Evolutionary conservation across 2,888 invertebrate species (phyloP), one percentile per base, ranked within the genome.

Genomic region (Zele albiditarsus): DNA sequence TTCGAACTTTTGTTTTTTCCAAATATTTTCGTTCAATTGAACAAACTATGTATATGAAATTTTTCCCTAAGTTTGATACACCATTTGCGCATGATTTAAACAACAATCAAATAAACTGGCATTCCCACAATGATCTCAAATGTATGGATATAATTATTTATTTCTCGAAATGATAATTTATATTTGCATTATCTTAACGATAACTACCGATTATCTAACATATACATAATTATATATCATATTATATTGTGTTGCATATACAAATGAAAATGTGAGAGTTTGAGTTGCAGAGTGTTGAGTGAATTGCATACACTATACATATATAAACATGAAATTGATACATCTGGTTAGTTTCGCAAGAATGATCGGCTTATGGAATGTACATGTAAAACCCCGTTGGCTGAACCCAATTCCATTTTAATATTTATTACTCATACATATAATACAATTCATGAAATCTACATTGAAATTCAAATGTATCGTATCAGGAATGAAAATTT

Each of bases 281-380:
- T 70, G 46, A 42, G 3, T 16, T 60, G 27, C 25, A 42, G 27
- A n/a, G 5, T 69, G 69, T 31, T 31, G 12, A 42, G 46, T 20
- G 53, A 53, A 20, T 53, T 53, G 20, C 1, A 20, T 62, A 71
- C 67, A 73, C 63, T 46, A 6, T 46, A 10, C 20, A n/a, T 53
- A 53, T 53, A 53, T 23, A 53, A 53, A 74, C 74, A 74, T 71
- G 71, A 80, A 79, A 73, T 75, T 69, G 69, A 79, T 76, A 71
- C 77, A 79, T 80, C 79, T 77, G 76, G 80, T 77, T 78, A 78
- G 77, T 80, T 80, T 80, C 78, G 78, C 77, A 80, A 80, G 77
- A 77, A 73, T 74, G 75, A 78, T 71, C 71, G 65, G 73, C 73
- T 20, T n/a, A 46, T 46, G 53, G 53, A 53, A 53, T 53, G 53